Evolutionary conservation across 2,797 vertebrate species (phyloP), one percentile per base, ranked within the genome.

Genomic region (Chaunax sp.): DNA sequence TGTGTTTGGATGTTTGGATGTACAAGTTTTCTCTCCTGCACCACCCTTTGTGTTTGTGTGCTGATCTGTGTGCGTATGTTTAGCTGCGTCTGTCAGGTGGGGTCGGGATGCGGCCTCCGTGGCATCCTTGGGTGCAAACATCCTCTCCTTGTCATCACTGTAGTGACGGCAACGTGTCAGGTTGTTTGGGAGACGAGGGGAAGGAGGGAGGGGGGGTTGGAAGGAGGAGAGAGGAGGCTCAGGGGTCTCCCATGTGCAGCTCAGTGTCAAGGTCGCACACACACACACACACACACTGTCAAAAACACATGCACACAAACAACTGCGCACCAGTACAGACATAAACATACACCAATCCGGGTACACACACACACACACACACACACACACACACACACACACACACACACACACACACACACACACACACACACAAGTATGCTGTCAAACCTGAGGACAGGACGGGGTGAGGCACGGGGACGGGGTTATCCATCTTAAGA

Each of bases 361-460:
- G 72, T 60, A 82, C 70, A 77, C 69, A 72, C 63, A n/a, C 65
- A 72, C 54, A 78, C 16, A 33, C 77, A 77, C 67, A 68, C 64
- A 22, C 68, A 72, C 55, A 84, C 66, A 90, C 78, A 82, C 72
- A 77, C 52, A 68, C 69, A 51, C 71, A 70, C 74, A 89, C 84
- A 87, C 79, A 82, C 72, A 71, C 58, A 18, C 59, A 82, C 69
- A 76, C 69, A 72, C 63, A n/a, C 65, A 72, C 35, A 54, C 33
- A 66, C 57, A 72, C 57, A 65, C 60, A 68, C 64, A 45, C 59
- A 30, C 77, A 87, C 71, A 83, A 86, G 87, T 88, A 90, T 86
- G 83, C 92, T 91, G 92, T 93, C 92, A 93, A 91, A 91, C 86
- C 89, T 84, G 88, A 86, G 87, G 87, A 90, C 85, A 83, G 88